Evolutionary conservation across 2,797 vertebrate species (phyloP).

Genomic region (Poecilia velifera): DNA sequence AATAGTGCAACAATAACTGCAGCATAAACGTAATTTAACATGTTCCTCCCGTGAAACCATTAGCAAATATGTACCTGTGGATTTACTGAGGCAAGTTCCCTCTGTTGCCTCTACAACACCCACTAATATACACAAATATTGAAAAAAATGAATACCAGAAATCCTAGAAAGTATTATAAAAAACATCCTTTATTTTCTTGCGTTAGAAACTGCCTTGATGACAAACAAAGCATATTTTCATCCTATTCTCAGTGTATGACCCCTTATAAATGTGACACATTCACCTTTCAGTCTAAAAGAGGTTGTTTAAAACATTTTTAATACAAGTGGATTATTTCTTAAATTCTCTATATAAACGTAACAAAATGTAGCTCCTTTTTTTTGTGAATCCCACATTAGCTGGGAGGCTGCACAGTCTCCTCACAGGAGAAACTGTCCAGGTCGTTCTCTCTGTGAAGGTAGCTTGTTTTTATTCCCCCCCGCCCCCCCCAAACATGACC

Average conservation of each 20-base stretch:
- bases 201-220: constrained; percentile 4
- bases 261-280: neutral
- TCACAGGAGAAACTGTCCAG: neutral
- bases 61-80: neutral
- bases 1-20: neutral
- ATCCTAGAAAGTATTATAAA: neutral
- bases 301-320: neutral
- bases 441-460: no score
- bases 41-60: neutral
- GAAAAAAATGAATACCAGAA: no score
- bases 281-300: neutral
- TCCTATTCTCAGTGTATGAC: neutral
- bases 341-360: neutral
- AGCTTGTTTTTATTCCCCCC: no score
- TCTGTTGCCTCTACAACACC: neutral
- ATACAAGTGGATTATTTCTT: neutral
- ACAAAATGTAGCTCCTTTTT: neutral
- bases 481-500: neutral
- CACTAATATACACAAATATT: neutral
- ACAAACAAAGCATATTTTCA: neutral
- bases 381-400: neutral
- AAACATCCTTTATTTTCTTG: constrained; percentile 14
- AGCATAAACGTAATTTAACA: neutral
- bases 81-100: neutral
- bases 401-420: neutral